Conservation (phyloP, 2,113 vertebrate genomes). For the Pedetes capensis region DNA sequence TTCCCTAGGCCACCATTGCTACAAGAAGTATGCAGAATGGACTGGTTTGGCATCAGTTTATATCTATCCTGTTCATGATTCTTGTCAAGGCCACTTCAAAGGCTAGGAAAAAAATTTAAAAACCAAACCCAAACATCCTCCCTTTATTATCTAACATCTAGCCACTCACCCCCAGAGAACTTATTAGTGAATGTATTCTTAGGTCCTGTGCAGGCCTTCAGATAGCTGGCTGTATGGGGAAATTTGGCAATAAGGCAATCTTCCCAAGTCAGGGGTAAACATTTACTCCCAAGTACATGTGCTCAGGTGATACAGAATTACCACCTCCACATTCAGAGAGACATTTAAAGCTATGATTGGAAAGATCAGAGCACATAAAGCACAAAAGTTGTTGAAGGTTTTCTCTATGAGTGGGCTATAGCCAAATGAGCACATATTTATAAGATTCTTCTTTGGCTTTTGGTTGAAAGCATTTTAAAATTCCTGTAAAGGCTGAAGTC, state of each 20-base stretch:
- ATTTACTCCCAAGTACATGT: not conserved
- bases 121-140: not conserved
- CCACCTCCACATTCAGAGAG: not conserved
- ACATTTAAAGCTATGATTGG: not conserved
- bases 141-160: slow-evolving; percentile 37
- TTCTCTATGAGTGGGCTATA: slow-evolving; percentile 25
- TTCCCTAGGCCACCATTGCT: not conserved
- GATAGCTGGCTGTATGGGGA: not conserved
- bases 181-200: not conserved
- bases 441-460: not conserved
- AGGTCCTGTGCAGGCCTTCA: not conserved
- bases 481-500: not conserved
- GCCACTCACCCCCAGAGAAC: not conserved
- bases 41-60: not conserved
- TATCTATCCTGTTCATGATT: not conserved
- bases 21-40: slow-evolving; percentile 35
- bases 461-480: slow-evolving; percentile 22
- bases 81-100: not conserved
- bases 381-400: not conserved
- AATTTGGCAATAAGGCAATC: slow-evolving; percentile 25
- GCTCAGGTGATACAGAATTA: not conserved
- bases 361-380: slow-evolving; percentile 3
- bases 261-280: not conserved
- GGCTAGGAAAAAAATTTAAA: slow-evolving; percentile 11
- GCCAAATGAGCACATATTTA: not conserved